Evolutionary conservation across 1,140 invertebrate genomes (phyloP).

Genomic region (Steinernema khuongi): DNA sequence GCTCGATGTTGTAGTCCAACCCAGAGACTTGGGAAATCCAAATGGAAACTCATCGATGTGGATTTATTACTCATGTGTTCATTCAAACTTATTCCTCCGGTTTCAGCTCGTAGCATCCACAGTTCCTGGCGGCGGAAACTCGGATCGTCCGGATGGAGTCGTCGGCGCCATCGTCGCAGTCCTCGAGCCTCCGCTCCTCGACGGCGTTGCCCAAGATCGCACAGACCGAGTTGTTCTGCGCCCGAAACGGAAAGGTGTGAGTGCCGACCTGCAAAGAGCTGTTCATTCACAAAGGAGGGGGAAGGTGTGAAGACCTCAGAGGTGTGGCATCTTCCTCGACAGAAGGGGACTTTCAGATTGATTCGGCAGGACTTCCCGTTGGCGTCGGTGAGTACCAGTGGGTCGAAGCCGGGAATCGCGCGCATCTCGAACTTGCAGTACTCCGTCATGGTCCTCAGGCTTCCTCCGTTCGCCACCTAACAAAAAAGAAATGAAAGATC

Average conservation of each 20-base stretch:
- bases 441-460: background rate
- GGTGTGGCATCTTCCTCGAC: background rate
- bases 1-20: too few relatives aligned
- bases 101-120: background rate
- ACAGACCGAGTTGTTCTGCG: constrained; percentile 3
- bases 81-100: background rate
- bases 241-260: background rate
- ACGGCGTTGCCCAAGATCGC: background rate
- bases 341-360: background rate
- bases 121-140: background rate
- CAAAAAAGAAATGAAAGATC: background rate
- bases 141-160: background rate
- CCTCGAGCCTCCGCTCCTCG: background rate
- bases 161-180: constrained; percentile 3
- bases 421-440: constrained; percentile 1
- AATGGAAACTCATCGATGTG: too few relatives aligned
- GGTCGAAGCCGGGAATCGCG: background rate
- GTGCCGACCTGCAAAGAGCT: background rate
- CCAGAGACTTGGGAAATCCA: too few relatives aligned
- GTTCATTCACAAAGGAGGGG: too few relatives aligned
- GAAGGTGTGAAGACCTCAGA: background rate
- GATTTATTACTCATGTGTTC: too few relatives aligned
- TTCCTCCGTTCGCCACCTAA: background rate
- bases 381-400: background rate
- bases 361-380: background rate